Conservation (phyloP, 2,888 invertebrate genomes). For the Andricus curvator region DNA sequence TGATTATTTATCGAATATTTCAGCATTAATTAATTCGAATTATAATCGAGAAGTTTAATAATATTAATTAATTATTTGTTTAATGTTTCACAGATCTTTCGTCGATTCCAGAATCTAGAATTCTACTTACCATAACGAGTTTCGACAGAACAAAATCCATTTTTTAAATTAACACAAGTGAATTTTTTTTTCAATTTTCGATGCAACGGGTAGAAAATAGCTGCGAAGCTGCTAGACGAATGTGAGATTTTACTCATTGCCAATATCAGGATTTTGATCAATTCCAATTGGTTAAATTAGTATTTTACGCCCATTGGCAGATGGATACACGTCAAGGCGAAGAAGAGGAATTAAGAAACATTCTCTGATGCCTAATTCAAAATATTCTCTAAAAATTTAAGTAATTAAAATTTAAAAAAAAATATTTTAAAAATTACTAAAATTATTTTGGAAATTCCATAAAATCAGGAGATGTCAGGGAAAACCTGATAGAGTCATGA, state of each 20-base stretch:
- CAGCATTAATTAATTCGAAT: no score
- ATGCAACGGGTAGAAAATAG: neutral
- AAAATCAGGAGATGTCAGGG: no score
- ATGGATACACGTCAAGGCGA: neutral
- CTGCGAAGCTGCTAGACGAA: neutral
- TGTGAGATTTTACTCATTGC: neutral
- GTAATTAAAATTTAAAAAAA: no score
- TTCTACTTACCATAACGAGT: conserved; percentile 51
- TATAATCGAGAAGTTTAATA: no score
- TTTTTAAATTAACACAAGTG: neutral
- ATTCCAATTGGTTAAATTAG: conserved; percentile 29
- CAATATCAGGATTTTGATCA: neutral
- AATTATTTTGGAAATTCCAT: no score
- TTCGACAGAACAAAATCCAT: conserved; percentile 53
- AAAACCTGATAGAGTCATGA: no score
- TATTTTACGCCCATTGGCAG: neutral
- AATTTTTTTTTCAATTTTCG: neutral
- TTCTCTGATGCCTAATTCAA: no score
- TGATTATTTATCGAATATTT: no score
- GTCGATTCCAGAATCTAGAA: neutral
- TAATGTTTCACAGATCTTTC: neutral
- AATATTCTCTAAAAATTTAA: no score
- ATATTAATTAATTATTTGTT: no score
- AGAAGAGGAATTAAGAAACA: no score
- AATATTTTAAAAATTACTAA: no score